Percentiles rank a stretch among this genome's conserved stretches.
phyloP scores from a whole-genome alignment of 1,140 invertebrate species.

The Antheraea mylitta region DNA sequence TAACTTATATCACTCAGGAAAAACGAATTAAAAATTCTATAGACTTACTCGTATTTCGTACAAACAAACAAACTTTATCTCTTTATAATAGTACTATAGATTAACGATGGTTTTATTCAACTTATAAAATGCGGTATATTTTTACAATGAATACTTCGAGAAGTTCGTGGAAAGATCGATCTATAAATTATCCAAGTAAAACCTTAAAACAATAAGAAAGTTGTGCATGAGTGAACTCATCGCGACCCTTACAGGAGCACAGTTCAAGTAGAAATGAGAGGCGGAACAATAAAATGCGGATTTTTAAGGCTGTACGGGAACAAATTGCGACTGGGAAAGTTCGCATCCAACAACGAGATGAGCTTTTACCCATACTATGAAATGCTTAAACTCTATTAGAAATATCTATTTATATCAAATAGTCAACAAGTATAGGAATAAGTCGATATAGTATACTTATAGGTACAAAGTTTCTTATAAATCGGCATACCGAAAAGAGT shows the following conservation, averaged over 20 bases:
- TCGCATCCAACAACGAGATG: constrained; percentile 51
- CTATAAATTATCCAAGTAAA: background rate
- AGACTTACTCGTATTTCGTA: too few species aligned
- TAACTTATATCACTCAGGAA: too few species aligned
- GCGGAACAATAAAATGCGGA: constrained; percentile 68
- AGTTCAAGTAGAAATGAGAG: constrained; percentile 59
- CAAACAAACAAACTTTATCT: too few species aligned
- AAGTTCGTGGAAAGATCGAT: background rate
- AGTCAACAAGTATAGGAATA: background rate
- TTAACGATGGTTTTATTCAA: background rate
- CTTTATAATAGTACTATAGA: too few species aligned
- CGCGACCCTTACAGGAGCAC: constrained; percentile 25
- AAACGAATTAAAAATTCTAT: too few species aligned
- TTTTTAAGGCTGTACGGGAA: constrained; percentile 68
- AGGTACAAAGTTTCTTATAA: too few species aligned
- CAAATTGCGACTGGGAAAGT: constrained; percentile 60
- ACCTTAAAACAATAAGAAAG: constrained; percentile 22
- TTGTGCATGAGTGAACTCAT: constrained; percentile 30
- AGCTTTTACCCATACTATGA: constrained; percentile 46
- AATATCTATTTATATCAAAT: background rate
- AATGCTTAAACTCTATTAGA: constrained; percentile 1
- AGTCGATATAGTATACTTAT: too few species aligned
- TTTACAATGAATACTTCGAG: too few species aligned
- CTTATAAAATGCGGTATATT: too few species aligned
- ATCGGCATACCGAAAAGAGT: too few species aligned